A percentile compares a stretch with the other conserved stretches of the same genome.
These are phyloP conservation scores for Beris chalybata DNA, from an alignment of 2,888 invertebrate species.

Conservation along the genomic window DNA sequence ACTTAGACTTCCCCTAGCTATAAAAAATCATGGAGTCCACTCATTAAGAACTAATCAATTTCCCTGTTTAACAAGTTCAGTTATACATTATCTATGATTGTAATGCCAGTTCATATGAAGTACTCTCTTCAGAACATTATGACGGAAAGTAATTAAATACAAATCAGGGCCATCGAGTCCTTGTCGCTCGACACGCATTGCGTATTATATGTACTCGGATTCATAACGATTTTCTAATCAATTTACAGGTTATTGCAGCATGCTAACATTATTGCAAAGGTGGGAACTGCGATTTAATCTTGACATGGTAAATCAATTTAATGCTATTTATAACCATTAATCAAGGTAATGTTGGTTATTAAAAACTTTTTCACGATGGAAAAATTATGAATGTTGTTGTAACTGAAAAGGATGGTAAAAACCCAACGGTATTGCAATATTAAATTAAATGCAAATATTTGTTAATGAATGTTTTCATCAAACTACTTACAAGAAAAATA, in stretches of 20 bases:
- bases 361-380: too few relatives aligned
- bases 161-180: slow-evolving; percentile 23
- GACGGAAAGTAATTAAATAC: slow-evolving; percentile 18
- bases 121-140: neutral
- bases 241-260: slow-evolving; percentile 14
- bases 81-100: slow-evolving; percentile 28
- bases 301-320: slow-evolving; percentile 15
- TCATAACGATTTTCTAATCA: slow-evolving; percentile 15
- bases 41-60: slow-evolving; percentile 16
- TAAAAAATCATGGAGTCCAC: neutral
- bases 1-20: too few relatives aligned
- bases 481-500: neutral
- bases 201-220: neutral
- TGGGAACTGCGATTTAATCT: slow-evolving; percentile 11
- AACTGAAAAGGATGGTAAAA: too few relatives aligned
- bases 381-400: too few relatives aligned
- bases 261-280: slow-evolving; percentile 2
- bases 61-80: slow-evolving; percentile 26
- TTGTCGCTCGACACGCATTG: slow-evolving; percentile 24
- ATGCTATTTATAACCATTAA: neutral
- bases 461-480: neutral
- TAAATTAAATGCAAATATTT: too few relatives aligned
- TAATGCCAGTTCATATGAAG: slow-evolving; percentile 6
- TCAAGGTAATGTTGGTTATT: neutral
- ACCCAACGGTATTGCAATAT: too few relatives aligned